Evolutionary conservation across 2,797 vertebrate species (phyloP).

Genomic region (Hipposideros larvatus): DNA sequence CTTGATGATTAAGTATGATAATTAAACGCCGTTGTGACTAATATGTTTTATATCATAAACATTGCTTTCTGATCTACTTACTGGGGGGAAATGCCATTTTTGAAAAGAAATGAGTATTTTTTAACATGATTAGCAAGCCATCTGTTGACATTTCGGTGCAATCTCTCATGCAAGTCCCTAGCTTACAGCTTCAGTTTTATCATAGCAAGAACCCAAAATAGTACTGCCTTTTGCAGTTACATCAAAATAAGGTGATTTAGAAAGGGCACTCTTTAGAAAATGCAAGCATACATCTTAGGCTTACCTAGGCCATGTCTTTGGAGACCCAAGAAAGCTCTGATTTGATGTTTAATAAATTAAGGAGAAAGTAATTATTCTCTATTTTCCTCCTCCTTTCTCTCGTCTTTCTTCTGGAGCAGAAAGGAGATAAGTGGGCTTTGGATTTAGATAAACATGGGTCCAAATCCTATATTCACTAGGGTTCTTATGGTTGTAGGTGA

Average conservation of each 20-base stretch:
- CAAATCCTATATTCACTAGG: background rate
- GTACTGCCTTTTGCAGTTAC: constrained; percentile 90
- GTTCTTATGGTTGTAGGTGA: background rate
- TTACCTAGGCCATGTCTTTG: constrained; percentile 49
- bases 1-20: constrained; percentile 91
- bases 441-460: background rate
- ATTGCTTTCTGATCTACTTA: constrained; percentile 90
- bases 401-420: background rate
- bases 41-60: constrained; percentile 91
- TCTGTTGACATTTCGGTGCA: constrained; percentile 91
- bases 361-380: background rate
- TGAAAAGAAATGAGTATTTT: constrained; percentile 90
- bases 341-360: background rate
- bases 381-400: background rate
- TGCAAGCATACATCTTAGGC: background rate
- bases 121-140: constrained; percentile 92
- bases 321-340: background rate
- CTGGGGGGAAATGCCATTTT: constrained; percentile 89
- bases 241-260: constrained; percentile 89
- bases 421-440: background rate
- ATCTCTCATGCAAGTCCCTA: constrained; percentile 91
- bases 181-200: constrained; percentile 90
- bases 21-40: constrained; percentile 90
- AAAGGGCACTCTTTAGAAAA: constrained; percentile 88
- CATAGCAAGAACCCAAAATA: constrained; percentile 91